Conservation (phyloP, 2,113 vertebrate genomes). For the Mustela lutreola region DNA sequence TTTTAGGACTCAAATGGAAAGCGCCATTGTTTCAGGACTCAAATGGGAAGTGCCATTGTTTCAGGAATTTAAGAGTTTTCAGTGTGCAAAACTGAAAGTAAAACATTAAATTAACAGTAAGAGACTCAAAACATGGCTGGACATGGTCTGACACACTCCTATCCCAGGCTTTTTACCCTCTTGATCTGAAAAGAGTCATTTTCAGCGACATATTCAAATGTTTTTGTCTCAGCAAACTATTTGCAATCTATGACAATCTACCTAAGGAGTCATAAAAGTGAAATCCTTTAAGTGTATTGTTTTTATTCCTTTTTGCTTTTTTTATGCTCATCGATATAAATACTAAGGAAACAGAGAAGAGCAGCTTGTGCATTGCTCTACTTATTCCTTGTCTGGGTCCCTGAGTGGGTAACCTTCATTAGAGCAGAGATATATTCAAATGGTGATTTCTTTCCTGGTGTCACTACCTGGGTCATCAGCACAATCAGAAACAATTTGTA, state of each 20-base stretch:
- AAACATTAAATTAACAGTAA: not conserved
- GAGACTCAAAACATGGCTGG: not conserved
- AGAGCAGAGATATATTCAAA: constrained; percentile 32
- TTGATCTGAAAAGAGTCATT: constrained; percentile 9
- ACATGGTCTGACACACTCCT: not conserved
- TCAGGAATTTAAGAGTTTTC: not conserved
- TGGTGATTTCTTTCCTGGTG: constrained; percentile 65
- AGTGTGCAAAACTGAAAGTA: not conserved
- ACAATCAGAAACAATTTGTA: constrained; percentile 68
- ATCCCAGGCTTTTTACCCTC: not conserved
- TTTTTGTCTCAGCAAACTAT: not conserved
- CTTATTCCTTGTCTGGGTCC: constrained; percentile 31
- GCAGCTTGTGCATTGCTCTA: not conserved
- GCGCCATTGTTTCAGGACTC: not conserved
- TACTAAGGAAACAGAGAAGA: constrained; percentile 42
- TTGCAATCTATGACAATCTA: not conserved
- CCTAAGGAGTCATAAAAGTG: not conserved
- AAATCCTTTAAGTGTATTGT: not conserved
- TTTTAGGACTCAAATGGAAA: not conserved
- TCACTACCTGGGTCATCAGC: constrained; percentile 66
- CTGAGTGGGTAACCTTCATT: constrained; percentile 63
- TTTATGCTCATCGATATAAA: not conserved
- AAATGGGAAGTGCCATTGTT: not conserved
- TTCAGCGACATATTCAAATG: not conserved
- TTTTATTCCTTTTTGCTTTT: not conserved